Conservation (phyloP, 2,888 invertebrate genomes). For the Cheilosia vernalis region DNA sequence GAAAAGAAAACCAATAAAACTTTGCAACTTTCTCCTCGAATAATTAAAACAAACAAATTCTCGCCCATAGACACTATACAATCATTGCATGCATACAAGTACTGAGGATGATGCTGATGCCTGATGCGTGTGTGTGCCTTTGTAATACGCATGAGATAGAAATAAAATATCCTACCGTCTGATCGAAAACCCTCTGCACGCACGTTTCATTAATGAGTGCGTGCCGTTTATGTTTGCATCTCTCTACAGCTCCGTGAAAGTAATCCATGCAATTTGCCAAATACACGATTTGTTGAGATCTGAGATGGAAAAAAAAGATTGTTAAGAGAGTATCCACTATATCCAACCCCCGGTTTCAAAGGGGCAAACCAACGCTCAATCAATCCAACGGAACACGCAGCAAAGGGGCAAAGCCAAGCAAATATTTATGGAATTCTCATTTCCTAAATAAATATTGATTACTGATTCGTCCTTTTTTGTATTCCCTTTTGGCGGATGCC, state of each 20-base stretch:
- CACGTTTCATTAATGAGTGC: conserved; percentile 69
- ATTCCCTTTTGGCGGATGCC: conserved; percentile 22
- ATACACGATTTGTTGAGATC: conserved; percentile 49
- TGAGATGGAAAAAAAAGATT: conserved; percentile 38
- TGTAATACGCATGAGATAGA: conserved; percentile 9
- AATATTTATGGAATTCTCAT: conserved; percentile 52
- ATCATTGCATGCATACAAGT: not conserved
- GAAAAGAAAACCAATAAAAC: conserved; percentile 69
- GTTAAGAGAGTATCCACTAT: conserved; percentile 14
- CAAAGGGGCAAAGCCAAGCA: conserved; percentile 47
- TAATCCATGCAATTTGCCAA: conserved; percentile 69
- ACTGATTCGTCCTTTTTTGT: conserved; percentile 46
- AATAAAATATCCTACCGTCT: conserved; percentile 4
- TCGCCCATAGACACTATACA: not conserved
- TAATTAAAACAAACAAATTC: conserved; percentile 68
- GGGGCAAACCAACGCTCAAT: conserved; percentile 34
- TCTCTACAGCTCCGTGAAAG: conserved; percentile 38
- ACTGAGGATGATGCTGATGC: not conserved
- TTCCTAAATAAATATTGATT: conserved; percentile 68
- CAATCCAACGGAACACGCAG: conserved; percentile 12
- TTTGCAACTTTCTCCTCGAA: conserved; percentile 61
- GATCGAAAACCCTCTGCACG: conserved; percentile 46
- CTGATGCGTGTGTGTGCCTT: conserved; percentile 21
- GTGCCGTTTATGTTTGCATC: conserved; percentile 65
- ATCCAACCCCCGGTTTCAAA: not conserved